A percentile compares a stretch with the other conserved stretches of the same genome.
These are phyloP conservation scores for Lagodon rhomboides DNA, from an alignment of 2,797 vertebrate genomes.

Conservation along the genomic window DNA sequence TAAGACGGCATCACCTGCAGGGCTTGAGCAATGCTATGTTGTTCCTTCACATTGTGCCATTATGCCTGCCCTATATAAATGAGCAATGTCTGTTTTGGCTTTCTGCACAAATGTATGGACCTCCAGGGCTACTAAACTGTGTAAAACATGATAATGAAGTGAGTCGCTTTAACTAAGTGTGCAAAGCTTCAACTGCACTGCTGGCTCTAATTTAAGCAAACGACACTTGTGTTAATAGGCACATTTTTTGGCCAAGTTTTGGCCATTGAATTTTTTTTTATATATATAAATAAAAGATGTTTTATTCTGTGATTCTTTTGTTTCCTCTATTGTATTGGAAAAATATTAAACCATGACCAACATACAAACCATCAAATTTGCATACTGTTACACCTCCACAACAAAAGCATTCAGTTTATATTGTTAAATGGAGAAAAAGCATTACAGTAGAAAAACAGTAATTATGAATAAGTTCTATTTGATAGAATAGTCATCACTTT, in stretches of 20 bases:
- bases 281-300: background rate
- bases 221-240: background rate
- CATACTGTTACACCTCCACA: background rate
- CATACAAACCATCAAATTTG: background rate
- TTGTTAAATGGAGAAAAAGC: background rate
- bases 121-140: conserved; percentile 20
- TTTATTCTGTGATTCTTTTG: background rate
- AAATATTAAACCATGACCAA: background rate
- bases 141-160: conserved; percentile 26
- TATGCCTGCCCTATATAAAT: background rate
- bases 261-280: background rate
- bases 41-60: background rate
- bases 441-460: background rate
- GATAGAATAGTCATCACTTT: too few species aligned
- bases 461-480: too few species aligned
- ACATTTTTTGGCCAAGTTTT: conserved; percentile 1
- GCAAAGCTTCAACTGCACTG: conserved; percentile 15
- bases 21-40: background rate
- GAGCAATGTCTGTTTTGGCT: background rate
- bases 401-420: background rate
- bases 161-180: conserved; percentile 12
- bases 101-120: background rate
- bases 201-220: conserved; percentile 10
- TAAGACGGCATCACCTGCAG: background rate
- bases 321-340: background rate